Conservation (phyloP, 2,113 vertebrate genomes). For the Epinephelus cyanopodus region DNA sequence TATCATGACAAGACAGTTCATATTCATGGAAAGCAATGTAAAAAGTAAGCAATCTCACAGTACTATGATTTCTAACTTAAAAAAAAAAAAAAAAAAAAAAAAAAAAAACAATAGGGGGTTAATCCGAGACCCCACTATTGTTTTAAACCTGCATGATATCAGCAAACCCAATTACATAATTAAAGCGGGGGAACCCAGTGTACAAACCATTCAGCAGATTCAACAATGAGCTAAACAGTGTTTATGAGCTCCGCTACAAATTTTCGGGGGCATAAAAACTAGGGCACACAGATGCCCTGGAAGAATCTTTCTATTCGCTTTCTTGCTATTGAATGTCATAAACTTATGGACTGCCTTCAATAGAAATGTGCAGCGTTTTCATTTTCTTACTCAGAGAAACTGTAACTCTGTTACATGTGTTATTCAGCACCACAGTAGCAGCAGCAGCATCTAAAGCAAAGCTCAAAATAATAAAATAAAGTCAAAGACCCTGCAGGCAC, state of each 20-base stretch:
- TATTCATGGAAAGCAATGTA: slow-evolving; percentile 4
- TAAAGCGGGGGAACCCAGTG: neutral
- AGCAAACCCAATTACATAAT: slow-evolving; percentile 1
- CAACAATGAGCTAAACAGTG: slow-evolving; percentile 21
- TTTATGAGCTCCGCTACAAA: slow-evolving; percentile 36
- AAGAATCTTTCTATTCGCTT: slow-evolving; percentile 22
- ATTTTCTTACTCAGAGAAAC: slow-evolving; percentile 56
- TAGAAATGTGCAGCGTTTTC: slow-evolving; percentile 64
- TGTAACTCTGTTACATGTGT: slow-evolving; percentile 61
- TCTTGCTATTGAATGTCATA: slow-evolving; percentile 46
- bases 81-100: too few relatives aligned
- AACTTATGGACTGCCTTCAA: slow-evolving; percentile 53
- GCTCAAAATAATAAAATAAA: slow-evolving; percentile 75
- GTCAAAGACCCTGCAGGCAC: slow-evolving; percentile 71
- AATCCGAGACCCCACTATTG: neutral
- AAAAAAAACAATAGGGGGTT: neutral
- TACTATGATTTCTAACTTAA: neutral
- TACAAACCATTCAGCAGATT: slow-evolving; percentile 26
- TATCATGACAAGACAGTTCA: neutral
- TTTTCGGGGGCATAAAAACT: slow-evolving; percentile 43
- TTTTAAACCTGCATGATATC: slow-evolving; percentile 8
- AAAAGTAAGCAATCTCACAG: slow-evolving; percentile 6
- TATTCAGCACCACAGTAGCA: slow-evolving; percentile 63
- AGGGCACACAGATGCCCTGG: slow-evolving; percentile 40
- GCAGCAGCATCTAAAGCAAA: slow-evolving; percentile 62